Evolutionary conservation across 2,888 invertebrate genomes (phyloP).

Genomic region (Zeuzera pyrina): DNA sequence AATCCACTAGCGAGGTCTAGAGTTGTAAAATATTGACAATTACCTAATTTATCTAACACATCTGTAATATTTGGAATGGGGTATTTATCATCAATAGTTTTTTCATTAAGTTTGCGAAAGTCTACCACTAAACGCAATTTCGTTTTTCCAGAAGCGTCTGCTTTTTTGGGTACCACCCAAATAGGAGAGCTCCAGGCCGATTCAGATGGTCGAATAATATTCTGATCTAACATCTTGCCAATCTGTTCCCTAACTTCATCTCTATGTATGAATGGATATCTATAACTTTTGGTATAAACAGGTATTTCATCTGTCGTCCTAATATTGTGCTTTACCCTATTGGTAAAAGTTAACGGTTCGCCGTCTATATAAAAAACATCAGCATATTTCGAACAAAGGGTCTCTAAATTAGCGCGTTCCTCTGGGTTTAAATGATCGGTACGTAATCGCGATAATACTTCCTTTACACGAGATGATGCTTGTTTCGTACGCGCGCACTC

Average conservation of each 20-base stretch:
- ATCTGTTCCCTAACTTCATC: slow-evolving; percentile 11
- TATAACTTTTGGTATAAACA: slow-evolving; percentile 13
- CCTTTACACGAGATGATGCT: slow-evolving; percentile 5
- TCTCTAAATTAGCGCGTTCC: slow-evolving; percentile 18
- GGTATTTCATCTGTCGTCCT: slow-evolving; percentile 13
- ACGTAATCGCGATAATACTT: slow-evolving; percentile 18
- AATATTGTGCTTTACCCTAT: slow-evolving; percentile 12
- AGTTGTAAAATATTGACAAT: slow-evolving; percentile 15
- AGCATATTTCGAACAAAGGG: slow-evolving; percentile 12
- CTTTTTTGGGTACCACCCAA: too few species aligned
- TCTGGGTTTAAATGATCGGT: slow-evolving; percentile 23
- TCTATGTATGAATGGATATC: slow-evolving; percentile 14
- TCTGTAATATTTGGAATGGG: too few species aligned
- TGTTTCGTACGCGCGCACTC: slow-evolving; percentile 7
- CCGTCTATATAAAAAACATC: slow-evolving; percentile 18
- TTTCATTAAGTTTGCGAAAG: too few species aligned
- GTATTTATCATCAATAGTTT: too few species aligned
- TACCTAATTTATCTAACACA: too few species aligned
- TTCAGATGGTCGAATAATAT: too few species aligned
- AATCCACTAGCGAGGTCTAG: slow-evolving; percentile 15
- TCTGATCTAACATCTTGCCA: slow-evolving; percentile 2
- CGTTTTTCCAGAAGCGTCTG: too few species aligned
- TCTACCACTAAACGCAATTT: too few species aligned
- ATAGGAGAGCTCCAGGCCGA: too few species aligned
- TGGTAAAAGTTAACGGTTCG: slow-evolving; percentile 12